Evolutionary conservation across 2,797 vertebrate genomes (phyloP), one percentile per base, ranked within the genome.

Genomic region (Mastacembelus armatus): DNA sequence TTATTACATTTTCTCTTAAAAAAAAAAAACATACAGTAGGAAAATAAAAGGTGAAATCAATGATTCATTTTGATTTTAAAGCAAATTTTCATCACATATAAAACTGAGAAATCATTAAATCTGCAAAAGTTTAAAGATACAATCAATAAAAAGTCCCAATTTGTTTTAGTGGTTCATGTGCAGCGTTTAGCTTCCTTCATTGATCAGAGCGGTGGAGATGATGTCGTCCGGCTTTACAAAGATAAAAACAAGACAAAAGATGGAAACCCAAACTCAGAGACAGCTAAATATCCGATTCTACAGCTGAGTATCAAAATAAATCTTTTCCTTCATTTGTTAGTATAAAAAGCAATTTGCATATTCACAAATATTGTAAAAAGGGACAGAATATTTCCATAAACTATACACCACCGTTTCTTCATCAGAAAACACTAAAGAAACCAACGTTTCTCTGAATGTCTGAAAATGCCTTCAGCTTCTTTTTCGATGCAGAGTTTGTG

Each of bases 111-210:
- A 27, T 47, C 27, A 69, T 32, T 65, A 49, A 12, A 71, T 73
- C 45, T 50, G 47, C 39, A 74, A 45, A 27, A 72, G 22, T 56
- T 43, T 57, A 24, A 60, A 49, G 35, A 49, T 58, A 55, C 22
- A 62, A 56, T 21, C 0, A 3, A 43, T 52, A 60, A 43, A 60
- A 72, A 24, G 51, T 62, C 52, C 9, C 35, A 36, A 62, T 71
- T 73, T 66, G 45, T 32, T 47, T 32, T 4, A 10, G 55, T 29
- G 5, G 15, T 76, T 70, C 44, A 10, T 61, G 12, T 43, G 12
- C 68, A 78, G 52, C 65, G 6, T 27, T 63, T 19, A 49, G 55
- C 58, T 67, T 90, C 84, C 88, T 92, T 93, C 91, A 87, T 90
- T 77, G 59, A 32, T 77, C 59, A 19, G 12, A 43, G 57, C 24